Evolutionary conservation across 2,888 invertebrate genomes (phyloP).

Genomic region (Galeruca laticollis): DNA sequence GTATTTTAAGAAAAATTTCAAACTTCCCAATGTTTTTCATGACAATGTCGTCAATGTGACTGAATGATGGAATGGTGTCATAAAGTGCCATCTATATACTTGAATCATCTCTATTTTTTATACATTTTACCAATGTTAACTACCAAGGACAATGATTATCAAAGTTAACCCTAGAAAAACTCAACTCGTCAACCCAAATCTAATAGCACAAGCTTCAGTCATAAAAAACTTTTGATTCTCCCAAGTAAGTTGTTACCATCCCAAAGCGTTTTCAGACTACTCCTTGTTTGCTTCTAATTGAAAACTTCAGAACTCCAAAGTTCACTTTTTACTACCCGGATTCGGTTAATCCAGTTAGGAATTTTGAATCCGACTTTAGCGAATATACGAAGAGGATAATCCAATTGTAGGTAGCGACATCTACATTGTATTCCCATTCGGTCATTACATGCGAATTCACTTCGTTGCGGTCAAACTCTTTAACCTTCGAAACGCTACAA

Average conservation of each 20-base stretch:
- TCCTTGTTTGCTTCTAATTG: constrained; percentile 35
- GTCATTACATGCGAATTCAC: constrained; percentile 58
- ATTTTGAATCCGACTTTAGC: constrained; percentile 29
- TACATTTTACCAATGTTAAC: too few relatives aligned
- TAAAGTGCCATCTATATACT: too few relatives aligned
- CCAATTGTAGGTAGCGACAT: constrained; percentile 45
- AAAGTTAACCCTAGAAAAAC: not conserved
- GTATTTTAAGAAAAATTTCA: too few relatives aligned
- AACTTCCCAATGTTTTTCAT: too few relatives aligned
- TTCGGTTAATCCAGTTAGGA: constrained; percentile 30
- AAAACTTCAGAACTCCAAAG: constrained; percentile 32
- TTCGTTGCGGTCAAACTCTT: constrained; percentile 51
- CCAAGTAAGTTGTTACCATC: constrained; percentile 15
- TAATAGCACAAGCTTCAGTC: not conserved
- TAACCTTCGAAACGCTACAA: constrained; percentile 37
- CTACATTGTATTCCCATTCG: constrained; percentile 56
- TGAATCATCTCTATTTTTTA: too few relatives aligned
- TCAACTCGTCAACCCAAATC: not conserved
- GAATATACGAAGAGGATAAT: constrained; percentile 42
- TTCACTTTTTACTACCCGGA: constrained; percentile 25
- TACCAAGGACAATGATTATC: too few relatives aligned
- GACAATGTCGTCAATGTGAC: too few relatives aligned
- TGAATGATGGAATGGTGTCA: too few relatives aligned
- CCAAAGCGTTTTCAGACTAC: constrained; percentile 17
- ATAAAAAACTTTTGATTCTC: not conserved